A percentile compares a stretch with the other conserved stretches of the same genome.
phyloP scores from a whole-genome alignment of 2,797 vertebrate species.

The Streptopelia turtur region DNA sequence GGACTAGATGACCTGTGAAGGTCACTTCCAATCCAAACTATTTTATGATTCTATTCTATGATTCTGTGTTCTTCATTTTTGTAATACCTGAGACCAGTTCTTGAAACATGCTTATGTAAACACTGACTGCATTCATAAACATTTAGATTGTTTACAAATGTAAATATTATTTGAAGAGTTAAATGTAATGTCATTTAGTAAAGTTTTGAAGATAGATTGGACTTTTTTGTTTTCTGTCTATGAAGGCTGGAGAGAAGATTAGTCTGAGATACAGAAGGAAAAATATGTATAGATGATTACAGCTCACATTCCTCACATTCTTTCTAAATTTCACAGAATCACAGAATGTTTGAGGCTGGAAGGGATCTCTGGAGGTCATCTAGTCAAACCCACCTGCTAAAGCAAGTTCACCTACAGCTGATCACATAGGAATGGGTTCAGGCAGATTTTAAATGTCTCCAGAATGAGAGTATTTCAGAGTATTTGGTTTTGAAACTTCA shows the following conservation, averaged over 20 bases:
- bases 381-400: too few relatives aligned
- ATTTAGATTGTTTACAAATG: neutral
- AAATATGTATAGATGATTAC: neutral
- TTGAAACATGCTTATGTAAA: neutral
- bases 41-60: too few relatives aligned
- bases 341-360: too few relatives aligned
- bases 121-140: neutral
- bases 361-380: too few relatives aligned
- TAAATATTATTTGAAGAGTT: neutral
- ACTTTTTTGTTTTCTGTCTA: neutral
- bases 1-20: too few relatives aligned
- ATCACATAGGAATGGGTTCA: too few relatives aligned
- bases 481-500: neutral
- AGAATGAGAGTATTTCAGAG: too few relatives aligned
- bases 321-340: neutral
- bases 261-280: neutral
- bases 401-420: too few relatives aligned
- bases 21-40: too few relatives aligned
- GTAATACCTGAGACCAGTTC: neutral
- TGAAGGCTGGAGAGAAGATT: neutral
- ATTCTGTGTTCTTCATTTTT: neutral
- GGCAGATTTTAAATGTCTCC: too few relatives aligned
- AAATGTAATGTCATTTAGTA: neutral
- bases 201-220: neutral
- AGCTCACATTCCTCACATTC: neutral